Conservation (phyloP, 2,113 vertebrate genomes). For the Pimephales promelas region DNA sequence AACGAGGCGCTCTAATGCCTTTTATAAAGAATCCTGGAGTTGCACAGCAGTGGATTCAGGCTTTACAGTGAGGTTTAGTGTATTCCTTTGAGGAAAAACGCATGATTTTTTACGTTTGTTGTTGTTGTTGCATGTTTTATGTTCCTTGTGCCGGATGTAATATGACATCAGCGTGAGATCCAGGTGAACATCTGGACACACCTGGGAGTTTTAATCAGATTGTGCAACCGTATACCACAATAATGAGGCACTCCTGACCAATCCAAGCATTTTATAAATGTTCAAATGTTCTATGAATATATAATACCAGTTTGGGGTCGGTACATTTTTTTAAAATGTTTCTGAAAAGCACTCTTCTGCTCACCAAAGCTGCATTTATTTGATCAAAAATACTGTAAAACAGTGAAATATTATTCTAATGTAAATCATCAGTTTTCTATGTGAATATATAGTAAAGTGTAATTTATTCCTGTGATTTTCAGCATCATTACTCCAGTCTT, state of each 20-base stretch:
- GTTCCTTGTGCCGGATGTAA: not conserved
- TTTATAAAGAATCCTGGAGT: conserved; percentile 24
- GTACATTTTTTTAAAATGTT: too few species aligned
- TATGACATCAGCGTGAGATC: not conserved
- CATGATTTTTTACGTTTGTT: not conserved
- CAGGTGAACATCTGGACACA: not conserved
- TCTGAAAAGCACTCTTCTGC: too few species aligned
- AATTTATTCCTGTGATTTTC: too few species aligned
- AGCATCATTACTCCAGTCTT: too few species aligned
- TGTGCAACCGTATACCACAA: too few species aligned
- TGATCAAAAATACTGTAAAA: not conserved
- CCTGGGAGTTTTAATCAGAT: not conserved
- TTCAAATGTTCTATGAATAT: not conserved
- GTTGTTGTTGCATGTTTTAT: not conserved
- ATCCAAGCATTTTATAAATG: not conserved
- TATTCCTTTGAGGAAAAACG: too few species aligned
- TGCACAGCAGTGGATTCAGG: not conserved
- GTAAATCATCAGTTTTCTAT: not conserved
- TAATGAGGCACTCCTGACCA: not conserved
- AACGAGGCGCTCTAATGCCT: conserved; percentile 5
- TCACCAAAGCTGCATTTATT: not conserved
- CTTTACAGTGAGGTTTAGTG: conserved; percentile 2
- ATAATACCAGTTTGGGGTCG: not conserved
- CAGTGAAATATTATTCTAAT: not conserved
- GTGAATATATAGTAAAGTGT: not conserved